Evolutionary conservation across 2,797 vertebrate species (phyloP), one percentile per base, ranked within the genome.

Genomic region (Platalea minor): DNA sequence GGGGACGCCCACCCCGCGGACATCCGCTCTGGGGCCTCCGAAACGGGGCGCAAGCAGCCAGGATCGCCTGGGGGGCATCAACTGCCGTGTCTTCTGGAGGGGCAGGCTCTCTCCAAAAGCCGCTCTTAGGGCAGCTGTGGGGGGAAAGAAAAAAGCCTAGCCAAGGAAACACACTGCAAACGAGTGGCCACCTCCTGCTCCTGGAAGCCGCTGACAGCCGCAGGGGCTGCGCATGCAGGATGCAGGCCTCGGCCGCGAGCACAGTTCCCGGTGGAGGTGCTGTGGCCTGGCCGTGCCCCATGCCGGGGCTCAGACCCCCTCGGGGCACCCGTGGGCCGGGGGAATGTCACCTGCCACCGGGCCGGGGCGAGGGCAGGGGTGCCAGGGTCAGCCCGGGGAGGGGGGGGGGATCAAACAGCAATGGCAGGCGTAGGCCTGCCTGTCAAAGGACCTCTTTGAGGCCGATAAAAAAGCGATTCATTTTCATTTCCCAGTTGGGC

Each of bases 381-480:
- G 2, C 35, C 53, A 16, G 76, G 35, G 17, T 67, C 18, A 1
- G 39, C 67, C 59, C 4, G 4, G 54, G 23, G 13, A 7, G 6
- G 10, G 1, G 3, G 10, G 1, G 3, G 41, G 35, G 3, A 97
- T 97, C 93, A 93, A 98, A 97, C 89, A 94, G 85, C 63, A 91
- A 95, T 51, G 96, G 97, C 96, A 97, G 95, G 94, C 97, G 31
- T 88, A 96, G 96, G 98, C 95, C 97, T 97, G 95, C 75, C 97
- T 53, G 82, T 98, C 98, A 99, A 98, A 98, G 98, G 97, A 75
- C 95, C 96, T 98, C 98, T 98, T 98, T 98, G 97, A 98, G 97
- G 97, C 89, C 56, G 29, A 91, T 88, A 91, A 94, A 97, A 81
- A 96, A 86, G 94, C 77, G 33, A 95, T 95, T 98, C 96, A 97